Percentiles rank a stretch among this genome's conserved stretches.
These are phyloP conservation scores for Sphenodon punctatus DNA, from an alignment of 2,797 vertebrate species.

Conservation along the genomic window DNA sequence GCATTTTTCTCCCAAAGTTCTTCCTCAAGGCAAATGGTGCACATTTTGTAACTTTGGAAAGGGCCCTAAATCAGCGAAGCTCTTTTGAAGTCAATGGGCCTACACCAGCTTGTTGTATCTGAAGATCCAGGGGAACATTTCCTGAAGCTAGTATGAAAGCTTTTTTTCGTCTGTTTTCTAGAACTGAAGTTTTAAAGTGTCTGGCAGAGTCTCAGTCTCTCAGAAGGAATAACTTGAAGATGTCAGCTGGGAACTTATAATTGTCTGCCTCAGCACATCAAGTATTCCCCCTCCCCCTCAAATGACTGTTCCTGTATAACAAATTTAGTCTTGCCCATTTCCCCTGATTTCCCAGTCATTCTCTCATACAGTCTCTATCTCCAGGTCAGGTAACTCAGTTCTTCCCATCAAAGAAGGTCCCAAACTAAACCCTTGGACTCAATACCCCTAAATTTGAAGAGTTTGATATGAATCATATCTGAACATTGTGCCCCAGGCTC, in stretches of 20 bases:
- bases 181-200: not conserved
- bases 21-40: too few species aligned
- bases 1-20: too few species aligned
- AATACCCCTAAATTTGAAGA: not conserved
- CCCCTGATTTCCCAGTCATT: not conserved
- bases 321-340: not conserved
- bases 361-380: not conserved
- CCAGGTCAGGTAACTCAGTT: rapidly evolving
- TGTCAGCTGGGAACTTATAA: not conserved
- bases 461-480: not conserved
- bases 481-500: not conserved
- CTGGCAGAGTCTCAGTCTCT: not conserved
- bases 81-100: too few species aligned
- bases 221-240: not conserved
- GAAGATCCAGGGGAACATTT: too few species aligned
- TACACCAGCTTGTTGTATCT: too few species aligned
- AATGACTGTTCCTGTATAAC: not conserved
- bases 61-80: too few species aligned
- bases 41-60: too few species aligned
- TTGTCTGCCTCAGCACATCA: not conserved
- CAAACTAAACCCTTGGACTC: rapidly evolving
- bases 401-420: not conserved
- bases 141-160: too few species aligned
- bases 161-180: too few species aligned
- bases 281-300: not conserved